Evolutionary conservation across 2,888 invertebrate genomes (phyloP).

Genomic region (Scaptodrosophila latifasciaeformis): DNA sequence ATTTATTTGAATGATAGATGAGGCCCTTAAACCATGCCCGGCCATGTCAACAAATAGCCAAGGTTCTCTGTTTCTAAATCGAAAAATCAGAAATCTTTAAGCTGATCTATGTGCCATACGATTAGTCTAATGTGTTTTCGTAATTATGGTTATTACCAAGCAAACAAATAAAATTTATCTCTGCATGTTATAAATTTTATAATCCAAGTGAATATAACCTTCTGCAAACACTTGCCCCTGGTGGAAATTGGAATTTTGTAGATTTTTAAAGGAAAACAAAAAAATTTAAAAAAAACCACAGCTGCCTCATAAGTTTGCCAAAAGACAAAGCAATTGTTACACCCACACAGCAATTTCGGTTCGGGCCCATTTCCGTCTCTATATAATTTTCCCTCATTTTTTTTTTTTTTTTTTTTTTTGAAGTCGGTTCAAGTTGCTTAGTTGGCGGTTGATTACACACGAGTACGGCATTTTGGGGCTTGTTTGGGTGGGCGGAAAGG

Average conservation of each 20-base stretch:
- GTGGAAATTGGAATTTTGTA: background rate
- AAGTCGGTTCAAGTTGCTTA: background rate
- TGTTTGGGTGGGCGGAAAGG: conserved; percentile 29
- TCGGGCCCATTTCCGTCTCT: background rate
- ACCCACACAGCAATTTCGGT: conserved; percentile 3
- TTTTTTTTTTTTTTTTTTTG: background rate
- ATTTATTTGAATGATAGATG: background rate
- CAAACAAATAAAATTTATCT: background rate
- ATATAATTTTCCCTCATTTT: background rate
- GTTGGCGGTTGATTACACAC: background rate
- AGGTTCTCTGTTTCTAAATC: background rate
- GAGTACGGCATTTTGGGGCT: background rate
- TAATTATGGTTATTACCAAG: conserved; percentile 4
- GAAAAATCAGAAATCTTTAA: no score
- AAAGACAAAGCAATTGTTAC: background rate
- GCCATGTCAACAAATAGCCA: conserved; percentile 4
- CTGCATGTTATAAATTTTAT: conserved; percentile 1
- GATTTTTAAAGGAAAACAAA: no score
- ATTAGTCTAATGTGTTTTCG: conserved; percentile 8
- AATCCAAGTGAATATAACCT: background rate
- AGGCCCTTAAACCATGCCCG: background rate
- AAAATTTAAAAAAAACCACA: background rate
- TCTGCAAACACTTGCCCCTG: background rate
- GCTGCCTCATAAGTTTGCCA: no score
- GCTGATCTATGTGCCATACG: background rate